phyloP scores from a whole-genome alignment of 2,113 vertebrate genomes.

The Gadus chalcogrammus region DNA sequence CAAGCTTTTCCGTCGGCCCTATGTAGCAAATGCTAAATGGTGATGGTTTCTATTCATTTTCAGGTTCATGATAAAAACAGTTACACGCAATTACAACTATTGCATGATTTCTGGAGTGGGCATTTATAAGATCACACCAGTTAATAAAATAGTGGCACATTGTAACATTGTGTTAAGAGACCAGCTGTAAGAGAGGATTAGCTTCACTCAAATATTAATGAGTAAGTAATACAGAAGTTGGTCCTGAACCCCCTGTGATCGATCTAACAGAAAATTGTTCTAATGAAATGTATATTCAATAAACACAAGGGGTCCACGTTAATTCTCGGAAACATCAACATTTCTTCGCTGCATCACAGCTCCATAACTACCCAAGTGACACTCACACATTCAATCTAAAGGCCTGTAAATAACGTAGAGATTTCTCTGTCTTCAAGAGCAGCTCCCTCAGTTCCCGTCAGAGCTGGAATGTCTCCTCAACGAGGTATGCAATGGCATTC shows the following conservation, averaged over 20 bases:
- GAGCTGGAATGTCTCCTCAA: slow-evolving; percentile 20
- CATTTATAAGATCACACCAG: too few relatives aligned
- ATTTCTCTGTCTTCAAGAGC: slow-evolving; percentile 32
- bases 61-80: too few relatives aligned
- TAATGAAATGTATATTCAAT: slow-evolving; percentile 20
- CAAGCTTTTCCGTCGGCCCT: too few relatives aligned
- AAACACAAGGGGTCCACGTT: slow-evolving; percentile 16
- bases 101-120: too few relatives aligned
- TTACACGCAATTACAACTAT: too few relatives aligned
- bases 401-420: slow-evolving; percentile 39
- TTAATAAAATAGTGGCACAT: too few relatives aligned
- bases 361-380: slow-evolving; percentile 26
- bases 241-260: slow-evolving; percentile 15
- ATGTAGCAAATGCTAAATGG: too few relatives aligned
- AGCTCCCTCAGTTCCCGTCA: slow-evolving; percentile 18
- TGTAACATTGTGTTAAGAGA: too few relatives aligned
- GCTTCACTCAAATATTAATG: slow-evolving; percentile 5
- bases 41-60: too few relatives aligned
- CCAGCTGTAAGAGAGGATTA: not conserved
- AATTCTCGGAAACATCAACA: slow-evolving; percentile 18
- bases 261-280: slow-evolving; percentile 16
- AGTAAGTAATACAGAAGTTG: slow-evolving; percentile 9
- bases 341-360: slow-evolving; percentile 18
- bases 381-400: slow-evolving; percentile 32
- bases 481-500: slow-evolving; percentile 29